Percentiles rank a stretch among this genome's conserved stretches.
These are phyloP conservation scores for Diadegma fenestrale DNA, from an alignment of 2,888 invertebrate genomes.

Conservation along the genomic window DNA sequence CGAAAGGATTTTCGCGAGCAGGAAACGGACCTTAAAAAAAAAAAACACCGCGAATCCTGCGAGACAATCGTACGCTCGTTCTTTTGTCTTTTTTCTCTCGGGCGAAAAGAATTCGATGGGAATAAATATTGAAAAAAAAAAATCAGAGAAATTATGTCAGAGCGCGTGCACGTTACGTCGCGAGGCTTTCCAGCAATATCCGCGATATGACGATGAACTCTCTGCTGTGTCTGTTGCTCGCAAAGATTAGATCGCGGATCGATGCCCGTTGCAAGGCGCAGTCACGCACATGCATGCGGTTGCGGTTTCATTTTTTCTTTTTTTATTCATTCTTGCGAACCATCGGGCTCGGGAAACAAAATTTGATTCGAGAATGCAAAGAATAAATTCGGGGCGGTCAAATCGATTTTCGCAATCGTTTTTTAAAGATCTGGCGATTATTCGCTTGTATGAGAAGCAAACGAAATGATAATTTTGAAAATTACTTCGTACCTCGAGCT, in stretches of 20 bases:
- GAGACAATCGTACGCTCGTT: background rate
- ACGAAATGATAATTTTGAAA: no score
- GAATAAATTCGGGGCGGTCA: background rate
- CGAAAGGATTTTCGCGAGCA: conserved; percentile 1
- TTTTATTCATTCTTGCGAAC: background rate
- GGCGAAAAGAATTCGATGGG: conserved; percentile 15
- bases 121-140: conserved; percentile 27
- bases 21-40: conserved; percentile 40
- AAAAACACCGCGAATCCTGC: conserved; percentile 7
- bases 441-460: no score
- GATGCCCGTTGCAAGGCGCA: conserved; percentile 32
- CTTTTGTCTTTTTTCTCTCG: background rate
- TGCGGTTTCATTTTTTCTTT: conserved; percentile 1
- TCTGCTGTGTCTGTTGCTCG: conserved; percentile 3
- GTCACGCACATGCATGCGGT: conserved; percentile 32
- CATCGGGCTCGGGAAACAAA: background rate
- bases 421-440: no score
- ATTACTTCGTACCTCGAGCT: no score
- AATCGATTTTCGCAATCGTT: no score
- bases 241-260: conserved; percentile 43
- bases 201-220: background rate
- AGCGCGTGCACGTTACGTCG: conserved; percentile 7
- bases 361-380: background rate
- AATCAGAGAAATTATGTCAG: background rate
- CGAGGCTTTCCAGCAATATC: background rate